Evolutionary conservation across 2,888 invertebrate species (phyloP), one percentile per base, ranked within the genome.

Genomic region (Drosophila nr. fundita): DNA sequence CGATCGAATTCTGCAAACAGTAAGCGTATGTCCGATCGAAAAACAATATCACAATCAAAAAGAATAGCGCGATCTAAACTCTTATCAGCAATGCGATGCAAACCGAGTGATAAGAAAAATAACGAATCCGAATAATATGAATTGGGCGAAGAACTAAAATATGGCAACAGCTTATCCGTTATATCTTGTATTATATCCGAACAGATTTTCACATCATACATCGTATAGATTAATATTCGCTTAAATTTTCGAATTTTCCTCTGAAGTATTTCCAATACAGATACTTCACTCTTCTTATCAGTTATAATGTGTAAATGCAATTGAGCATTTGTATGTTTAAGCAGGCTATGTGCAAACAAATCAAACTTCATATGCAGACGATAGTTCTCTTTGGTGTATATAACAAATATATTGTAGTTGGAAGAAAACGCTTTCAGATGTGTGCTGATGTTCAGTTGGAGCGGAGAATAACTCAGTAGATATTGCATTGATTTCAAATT

Each of bases 1-100:
- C 93, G 93, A 18, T 95, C 92, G 90, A 97, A 97, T 84, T 96
- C 94, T 18, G 94, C 91, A 88, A 96, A 95, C 6, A 97, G 93
- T 72, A 95, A 92, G 52, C 94, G 94, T 45, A 97, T 94, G 91
- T 96, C 96, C 29, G 94, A 94, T 79, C 95, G 94, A 91, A 97
- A 96, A 92, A 96, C 95, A 57, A 96, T 95, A 93, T 97, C 97
- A 80, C 96, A 95, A 93, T 97, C 97, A 58, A 97, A 93, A 93
- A 97, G 94, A 74, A 96, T 95, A 21, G 96, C 95, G 76, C 94
- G 93, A 32, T 94, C 93, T 87, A 96, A 94, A 59, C 94, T 91
- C 4, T 84, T 70, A 15, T 96, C 95, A 49, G 96, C 95, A 57
- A 97, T 95, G 82, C 94, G 94, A 91, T 97, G 96, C 32, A 97